A percentile compares a stretch with the other conserved stretches of the same genome.
Conservation (phyloP, 2,888 invertebrate species). For the Craniophora ligustri region DNA sequence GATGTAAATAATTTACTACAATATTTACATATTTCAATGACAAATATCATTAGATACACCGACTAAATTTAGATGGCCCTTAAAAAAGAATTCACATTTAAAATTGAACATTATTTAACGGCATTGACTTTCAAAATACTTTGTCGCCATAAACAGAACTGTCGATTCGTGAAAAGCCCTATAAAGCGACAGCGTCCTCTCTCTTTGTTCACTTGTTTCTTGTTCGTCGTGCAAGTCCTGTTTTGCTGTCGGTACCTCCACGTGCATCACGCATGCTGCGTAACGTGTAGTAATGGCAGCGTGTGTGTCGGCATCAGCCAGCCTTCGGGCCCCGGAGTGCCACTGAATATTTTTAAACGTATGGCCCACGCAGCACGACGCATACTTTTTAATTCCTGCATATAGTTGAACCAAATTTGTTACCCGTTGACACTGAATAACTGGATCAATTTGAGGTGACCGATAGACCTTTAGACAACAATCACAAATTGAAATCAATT, state of each 20-base stretch:
- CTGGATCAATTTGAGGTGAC: constrained; percentile 44
- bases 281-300: constrained; percentile 69
- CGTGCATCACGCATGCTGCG: constrained; percentile 79
- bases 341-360: constrained; percentile 63
- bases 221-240: background rate
- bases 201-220: background rate
- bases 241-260: constrained; percentile 68
- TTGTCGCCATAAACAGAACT: too few species aligned
- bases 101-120: too few species aligned
- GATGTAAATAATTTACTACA: too few species aligned
- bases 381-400: constrained; percentile 48
- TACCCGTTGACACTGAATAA: constrained; percentile 47
- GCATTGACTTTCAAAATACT: background rate
- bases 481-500: constrained; percentile 16
- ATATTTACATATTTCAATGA: too few species aligned
- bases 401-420: constrained; percentile 52
- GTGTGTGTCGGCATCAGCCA: constrained; percentile 62
- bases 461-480: constrained; percentile 41
- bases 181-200: too few species aligned
- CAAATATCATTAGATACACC: too few species aligned
- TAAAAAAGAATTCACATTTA: too few species aligned
- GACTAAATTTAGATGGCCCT: too few species aligned
- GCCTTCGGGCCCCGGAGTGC: constrained; percentile 64
- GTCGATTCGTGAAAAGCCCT: too few species aligned
- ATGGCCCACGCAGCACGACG: constrained; percentile 61